Evolutionary conservation across 2,888 invertebrate genomes (phyloP).

Genomic region (Phalera bucephala): DNA sequence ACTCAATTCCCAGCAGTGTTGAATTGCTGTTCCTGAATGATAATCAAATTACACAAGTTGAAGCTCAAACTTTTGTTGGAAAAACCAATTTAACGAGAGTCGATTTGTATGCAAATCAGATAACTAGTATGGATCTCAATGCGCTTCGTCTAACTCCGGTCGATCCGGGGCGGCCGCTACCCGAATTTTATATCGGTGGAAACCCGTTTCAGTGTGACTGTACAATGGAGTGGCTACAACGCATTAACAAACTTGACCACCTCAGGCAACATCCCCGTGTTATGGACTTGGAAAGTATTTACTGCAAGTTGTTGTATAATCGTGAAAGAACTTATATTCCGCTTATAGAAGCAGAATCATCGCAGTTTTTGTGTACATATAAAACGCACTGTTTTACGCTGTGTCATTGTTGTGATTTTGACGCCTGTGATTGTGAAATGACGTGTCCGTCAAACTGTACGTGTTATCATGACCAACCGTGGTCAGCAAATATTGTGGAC

Average conservation of each 20-base stretch:
- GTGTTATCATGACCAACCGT: conserved; percentile 96
- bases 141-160: conserved; percentile 92
- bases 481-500: conserved; percentile 96
- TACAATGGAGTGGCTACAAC: conserved; percentile 97
- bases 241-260: conserved; percentile 92
- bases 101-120: conserved; percentile 96
- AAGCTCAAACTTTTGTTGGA: conserved; percentile 94
- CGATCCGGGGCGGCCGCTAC: conserved; percentile 88
- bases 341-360: conserved; percentile 93
- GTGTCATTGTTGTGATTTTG: conserved; percentile 98
- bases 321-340: conserved; percentile 92
- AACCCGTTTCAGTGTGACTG: conserved; percentile 98
- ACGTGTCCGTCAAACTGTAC: conserved; percentile 97
- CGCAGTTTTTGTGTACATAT: conserved; percentile 96
- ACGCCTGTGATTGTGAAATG: conserved; percentile 98
- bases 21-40: conserved; percentile 94
- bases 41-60: conserved; percentile 92
- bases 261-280: conserved; percentile 94
- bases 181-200: conserved; percentile 96
- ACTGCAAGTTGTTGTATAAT: conserved; percentile 93
- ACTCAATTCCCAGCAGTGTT: conserved; percentile 91
- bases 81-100: conserved; percentile 95
- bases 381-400: conserved; percentile 96
- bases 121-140: conserved; percentile 94
- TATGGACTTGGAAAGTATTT: conserved; percentile 94